Evolutionary conservation across 2,113 vertebrate genomes (phyloP).

Genomic region (Megaceryle maxima): DNA sequence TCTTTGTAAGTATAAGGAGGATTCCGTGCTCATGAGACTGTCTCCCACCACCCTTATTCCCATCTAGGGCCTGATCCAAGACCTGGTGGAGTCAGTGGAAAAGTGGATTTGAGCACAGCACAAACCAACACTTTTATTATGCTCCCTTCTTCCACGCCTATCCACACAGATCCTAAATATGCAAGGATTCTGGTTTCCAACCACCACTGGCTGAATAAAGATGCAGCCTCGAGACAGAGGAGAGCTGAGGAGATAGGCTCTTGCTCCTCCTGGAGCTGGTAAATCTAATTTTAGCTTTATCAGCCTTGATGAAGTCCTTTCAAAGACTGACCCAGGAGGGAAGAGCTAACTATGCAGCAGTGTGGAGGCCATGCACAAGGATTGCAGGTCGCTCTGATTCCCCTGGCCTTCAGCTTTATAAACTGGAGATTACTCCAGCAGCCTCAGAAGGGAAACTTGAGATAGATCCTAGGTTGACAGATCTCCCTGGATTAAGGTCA

Average conservation of each 20-base stretch:
- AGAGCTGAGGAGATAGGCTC: background rate
- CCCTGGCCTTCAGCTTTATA: background rate
- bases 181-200: background rate
- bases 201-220: background rate
- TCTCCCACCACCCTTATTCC: background rate
- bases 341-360: background rate
- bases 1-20: background rate
- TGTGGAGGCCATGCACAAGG: background rate
- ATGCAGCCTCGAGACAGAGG: background rate
- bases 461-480: background rate
- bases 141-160: background rate
- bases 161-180: background rate
- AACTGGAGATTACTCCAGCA: slow-evolving; percentile 35
- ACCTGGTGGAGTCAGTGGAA: background rate
- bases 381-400: background rate
- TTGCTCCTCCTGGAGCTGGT: background rate
- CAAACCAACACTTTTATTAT: background rate
- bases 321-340: slow-evolving; percentile 3
- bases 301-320: slow-evolving; percentile 9
- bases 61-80: background rate
- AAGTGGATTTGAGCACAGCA: background rate
- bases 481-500: background rate
- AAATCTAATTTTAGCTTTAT: slow-evolving; percentile 38
- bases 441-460: slow-evolving; percentile 37
- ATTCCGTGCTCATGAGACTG: background rate